Percentiles rank a stretch among this genome's conserved stretches.
Conservation (phyloP, 2,113 vertebrate genomes). For the Ctenomys sociabilis region DNA sequence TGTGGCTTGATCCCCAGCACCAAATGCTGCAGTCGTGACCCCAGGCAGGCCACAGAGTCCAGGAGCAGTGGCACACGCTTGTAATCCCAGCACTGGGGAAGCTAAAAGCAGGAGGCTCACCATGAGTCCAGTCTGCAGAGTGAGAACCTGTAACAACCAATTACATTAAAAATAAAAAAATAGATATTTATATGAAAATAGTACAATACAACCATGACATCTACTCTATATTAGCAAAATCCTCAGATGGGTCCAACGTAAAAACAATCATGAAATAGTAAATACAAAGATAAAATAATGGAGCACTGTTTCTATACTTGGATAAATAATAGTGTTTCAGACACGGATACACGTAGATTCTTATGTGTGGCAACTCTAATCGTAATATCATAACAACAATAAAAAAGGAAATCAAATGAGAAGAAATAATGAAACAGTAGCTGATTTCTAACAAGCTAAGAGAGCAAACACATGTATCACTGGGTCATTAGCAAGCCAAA, state of each 20-base stretch:
- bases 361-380: background rate
- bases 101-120: too few species aligned
- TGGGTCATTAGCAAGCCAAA: background rate
- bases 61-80: too few species aligned
- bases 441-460: background rate
- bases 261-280: background rate
- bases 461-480: background rate
- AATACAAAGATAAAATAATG: background rate
- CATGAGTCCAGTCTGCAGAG: too few species aligned
- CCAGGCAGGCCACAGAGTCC: too few species aligned
- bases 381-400: background rate
- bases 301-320: background rate
- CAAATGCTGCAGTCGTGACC: too few species aligned
- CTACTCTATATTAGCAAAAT: background rate
- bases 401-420: background rate
- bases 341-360: background rate
- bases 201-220: background rate
- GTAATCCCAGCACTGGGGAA: too few species aligned
- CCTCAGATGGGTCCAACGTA: background rate
- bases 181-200: slow-evolving; percentile 11
- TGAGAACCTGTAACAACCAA: too few species aligned
- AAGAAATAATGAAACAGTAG: background rate
- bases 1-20: too few species aligned
- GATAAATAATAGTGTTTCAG: background rate
- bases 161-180: background rate